Percentiles rank a stretch among this genome's conserved stretches.
Conservation (phyloP, 2,113 vertebrate species). For the Cavia aperea region DNA sequence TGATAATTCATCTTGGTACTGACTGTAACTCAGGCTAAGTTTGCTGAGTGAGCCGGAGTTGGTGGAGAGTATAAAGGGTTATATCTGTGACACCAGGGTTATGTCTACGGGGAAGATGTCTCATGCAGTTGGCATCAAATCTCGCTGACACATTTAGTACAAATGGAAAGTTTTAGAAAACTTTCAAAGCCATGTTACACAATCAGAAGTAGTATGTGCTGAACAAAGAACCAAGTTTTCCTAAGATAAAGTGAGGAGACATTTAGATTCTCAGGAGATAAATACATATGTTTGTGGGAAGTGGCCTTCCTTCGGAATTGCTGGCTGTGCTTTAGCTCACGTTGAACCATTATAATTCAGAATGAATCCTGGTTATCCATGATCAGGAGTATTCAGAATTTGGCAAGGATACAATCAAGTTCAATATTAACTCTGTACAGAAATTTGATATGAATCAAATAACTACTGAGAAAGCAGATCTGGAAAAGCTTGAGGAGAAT, state of each 20-base stretch:
- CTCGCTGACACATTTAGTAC: neutral
- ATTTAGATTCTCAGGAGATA: neutral
- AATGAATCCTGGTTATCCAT: neutral
- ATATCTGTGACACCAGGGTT: neutral
- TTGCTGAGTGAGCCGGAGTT: neutral
- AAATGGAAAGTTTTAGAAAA: neutral
- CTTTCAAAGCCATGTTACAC: neutral
- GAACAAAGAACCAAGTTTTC: neutral
- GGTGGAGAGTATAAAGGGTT: neutral
- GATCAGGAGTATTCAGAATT: neutral
- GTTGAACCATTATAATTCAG: neutral
- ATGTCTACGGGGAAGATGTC: neutral
- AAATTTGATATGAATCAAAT: neutral
- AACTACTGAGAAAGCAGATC: neutral
- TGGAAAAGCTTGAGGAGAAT: neutral
- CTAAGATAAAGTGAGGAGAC: neutral
- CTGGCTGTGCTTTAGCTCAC: neutral
- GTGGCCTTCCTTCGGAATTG: neutral
- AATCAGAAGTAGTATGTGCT: neutral
- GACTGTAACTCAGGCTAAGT: neutral
- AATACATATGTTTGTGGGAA: neutral
- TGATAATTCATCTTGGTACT: neutral
- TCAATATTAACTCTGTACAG: slow-evolving; percentile 15
- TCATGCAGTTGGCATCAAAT: neutral
- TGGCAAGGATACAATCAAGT: neutral